Evolutionary conservation across 2,888 invertebrate species (phyloP).

Genomic region (Erebia ligea): DNA sequence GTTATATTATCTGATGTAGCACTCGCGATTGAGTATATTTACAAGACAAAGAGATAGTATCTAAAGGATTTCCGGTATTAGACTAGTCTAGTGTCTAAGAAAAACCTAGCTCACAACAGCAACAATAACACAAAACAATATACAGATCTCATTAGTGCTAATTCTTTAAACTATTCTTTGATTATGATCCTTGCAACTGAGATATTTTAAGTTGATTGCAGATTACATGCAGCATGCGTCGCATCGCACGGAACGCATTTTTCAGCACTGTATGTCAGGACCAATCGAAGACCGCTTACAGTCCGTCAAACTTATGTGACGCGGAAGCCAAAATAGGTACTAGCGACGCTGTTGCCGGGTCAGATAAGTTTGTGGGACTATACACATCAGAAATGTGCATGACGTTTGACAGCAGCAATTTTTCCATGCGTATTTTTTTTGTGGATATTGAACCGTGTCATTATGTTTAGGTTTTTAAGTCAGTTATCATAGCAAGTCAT

Average conservation of each 20-base stretch:
- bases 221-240: background rate
- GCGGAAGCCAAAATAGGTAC: too few relatives aligned
- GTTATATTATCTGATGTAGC: background rate
- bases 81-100: conserved; percentile 17
- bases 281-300: too few relatives aligned
- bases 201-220: background rate
- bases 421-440: too few relatives aligned
- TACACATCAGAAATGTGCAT: too few relatives aligned
- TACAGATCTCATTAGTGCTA: conserved; percentile 15
- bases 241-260: background rate
- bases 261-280: too few relatives aligned
- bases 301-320: too few relatives aligned
- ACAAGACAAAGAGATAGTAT: conserved; percentile 30
- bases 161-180: conserved; percentile 17
- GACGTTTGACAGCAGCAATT: too few relatives aligned
- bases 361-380: too few relatives aligned
- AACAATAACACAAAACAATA: conserved; percentile 34
- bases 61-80: conserved; percentile 40
- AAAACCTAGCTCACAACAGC: conserved; percentile 34
- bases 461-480: too few relatives aligned
- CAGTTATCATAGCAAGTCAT: too few relatives aligned
- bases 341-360: too few relatives aligned
- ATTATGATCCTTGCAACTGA: conserved; percentile 14
- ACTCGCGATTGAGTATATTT: background rate
- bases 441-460: too few relatives aligned